Percentiles rank a stretch among this genome's conserved stretches.
phyloP scores from a whole-genome alignment of 2,797 vertebrate species.

The Hyperoplus immaculatus region DNA sequence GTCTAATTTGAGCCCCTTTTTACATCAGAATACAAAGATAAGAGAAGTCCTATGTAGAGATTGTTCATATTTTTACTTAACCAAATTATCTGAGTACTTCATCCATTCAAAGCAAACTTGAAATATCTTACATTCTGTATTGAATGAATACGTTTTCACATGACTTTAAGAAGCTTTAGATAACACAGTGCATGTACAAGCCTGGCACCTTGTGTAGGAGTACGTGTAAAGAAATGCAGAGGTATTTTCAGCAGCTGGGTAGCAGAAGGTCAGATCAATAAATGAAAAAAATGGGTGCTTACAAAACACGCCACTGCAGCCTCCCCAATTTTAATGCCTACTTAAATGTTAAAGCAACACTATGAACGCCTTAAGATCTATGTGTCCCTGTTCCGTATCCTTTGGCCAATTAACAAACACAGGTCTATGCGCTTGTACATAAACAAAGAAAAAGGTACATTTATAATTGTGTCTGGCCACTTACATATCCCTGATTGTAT shows the following conservation, averaged over 20 bases:
- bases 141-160: neutral
- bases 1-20: too few species aligned
- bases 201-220: conserved; percentile 31
- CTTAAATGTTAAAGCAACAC: conserved; percentile 70
- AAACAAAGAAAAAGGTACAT: conserved; percentile 24
- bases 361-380: conserved; percentile 53
- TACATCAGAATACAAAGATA: too few species aligned
- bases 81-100: neutral
- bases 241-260: conserved; percentile 68
- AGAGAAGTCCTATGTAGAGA: too few species aligned
- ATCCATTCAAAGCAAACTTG: neutral
- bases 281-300: conserved; percentile 68
- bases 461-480: conserved; percentile 14
- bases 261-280: conserved; percentile 85
- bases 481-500: conserved; percentile 19
- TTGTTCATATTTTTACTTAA: neutral
- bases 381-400: conserved; percentile 31
- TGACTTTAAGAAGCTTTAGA: conserved; percentile 23
- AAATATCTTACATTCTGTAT: conserved; percentile 8
- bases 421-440: conserved; percentile 38
- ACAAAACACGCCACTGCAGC: conserved; percentile 68
- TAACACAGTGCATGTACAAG: conserved; percentile 39
- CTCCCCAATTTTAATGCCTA: conserved; percentile 59
- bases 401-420: conserved; percentile 54
- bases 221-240: conserved; percentile 56